Evolutionary conservation across 2,797 vertebrate species (phyloP), one percentile per base, ranked within the genome.

Genomic region (Labroides dimidiatus): DNA sequence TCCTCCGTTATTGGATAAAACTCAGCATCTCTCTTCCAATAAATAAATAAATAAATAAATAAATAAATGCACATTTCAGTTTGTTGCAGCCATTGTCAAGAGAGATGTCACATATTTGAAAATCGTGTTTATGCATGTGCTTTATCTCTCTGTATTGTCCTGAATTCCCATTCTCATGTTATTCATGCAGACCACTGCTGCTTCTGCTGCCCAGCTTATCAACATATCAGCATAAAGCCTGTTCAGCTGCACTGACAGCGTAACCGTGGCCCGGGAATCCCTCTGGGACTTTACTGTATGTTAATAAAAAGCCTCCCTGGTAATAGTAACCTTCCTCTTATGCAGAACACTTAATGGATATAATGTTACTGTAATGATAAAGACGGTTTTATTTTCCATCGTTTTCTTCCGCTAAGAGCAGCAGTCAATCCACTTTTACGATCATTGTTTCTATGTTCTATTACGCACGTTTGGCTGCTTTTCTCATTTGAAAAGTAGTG

Each of bases 201-300:
- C 55, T 69, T 75, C 54, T 27, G 30, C 53, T 43, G 36, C 42
- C 45, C 65, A 71, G 71, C 84, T 86, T 77, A 80, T 83, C 74
- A 80, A 65, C 55, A 57, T 75, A 81, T 78, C 76, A 80, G 64
- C 75, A 50, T 54, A 53, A 76, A 52, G 54, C 63, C 72, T 67
- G 68, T 79, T 76, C 75, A 72, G 64, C 71, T 61, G 64, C 45
- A 33, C 20, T 21, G 60, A 77, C 78, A 51, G 59, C 43, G 21
- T 24, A 19, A 39, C 19, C 51, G 30, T 1, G 23, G 64, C 52
- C 48, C 45, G 30, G 11, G 14, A 63, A 45, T 14, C 27, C 20
- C 45, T 65, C 51, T 58, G 45, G 49, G 67, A 54, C 63, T 75
- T 60, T 55, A 66, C 43, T 74, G 24, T 43, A 81, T 72, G 69